phyloP scores from a whole-genome alignment of 2,888 invertebrate species.

The Agrilus mali region DNA sequence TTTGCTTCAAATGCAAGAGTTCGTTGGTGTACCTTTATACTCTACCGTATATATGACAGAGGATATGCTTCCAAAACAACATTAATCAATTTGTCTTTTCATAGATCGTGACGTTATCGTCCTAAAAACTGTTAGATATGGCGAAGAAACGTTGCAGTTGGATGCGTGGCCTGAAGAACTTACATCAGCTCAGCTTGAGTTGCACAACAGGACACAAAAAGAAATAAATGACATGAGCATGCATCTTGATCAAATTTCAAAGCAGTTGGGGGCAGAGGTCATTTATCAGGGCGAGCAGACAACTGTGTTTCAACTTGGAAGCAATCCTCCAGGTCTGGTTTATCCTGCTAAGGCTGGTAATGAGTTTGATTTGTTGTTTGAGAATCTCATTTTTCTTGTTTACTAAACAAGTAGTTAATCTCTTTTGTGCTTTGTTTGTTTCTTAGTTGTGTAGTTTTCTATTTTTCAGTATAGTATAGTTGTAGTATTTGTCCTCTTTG shows the following conservation, averaged over 20 bases:
- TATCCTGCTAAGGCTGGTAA: constrained; percentile 35
- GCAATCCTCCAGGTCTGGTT: constrained; percentile 13
- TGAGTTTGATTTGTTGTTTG: too few relatives aligned
- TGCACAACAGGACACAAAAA: constrained; percentile 48
- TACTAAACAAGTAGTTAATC: too few relatives aligned
- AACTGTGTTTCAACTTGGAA: constrained; percentile 45
- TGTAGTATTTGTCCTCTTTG: too few relatives aligned
- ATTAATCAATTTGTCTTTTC: constrained; percentile 1
- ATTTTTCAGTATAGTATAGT: too few relatives aligned
- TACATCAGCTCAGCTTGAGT: constrained; percentile 49
- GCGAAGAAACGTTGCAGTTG: constrained; percentile 41
- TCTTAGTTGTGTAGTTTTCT: too few relatives aligned
- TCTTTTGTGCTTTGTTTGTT: too few relatives aligned
- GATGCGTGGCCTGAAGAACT: constrained; percentile 64
- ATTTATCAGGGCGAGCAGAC: constrained; percentile 54
- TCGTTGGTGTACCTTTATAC: too few relatives aligned
- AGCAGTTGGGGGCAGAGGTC: constrained; percentile 47
- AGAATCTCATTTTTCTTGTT: too few relatives aligned
- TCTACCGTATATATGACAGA: not conserved
- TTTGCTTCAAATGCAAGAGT: too few relatives aligned
- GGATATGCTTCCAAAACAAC: not conserved
- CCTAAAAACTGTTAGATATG: constrained; percentile 22
- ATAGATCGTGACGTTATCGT: constrained; percentile 30
- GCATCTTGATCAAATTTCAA: constrained; percentile 45
- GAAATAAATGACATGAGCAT: constrained; percentile 54